Conservation (phyloP, 2,888 invertebrate species). For the Leptinotarsa tumamoca region DNA sequence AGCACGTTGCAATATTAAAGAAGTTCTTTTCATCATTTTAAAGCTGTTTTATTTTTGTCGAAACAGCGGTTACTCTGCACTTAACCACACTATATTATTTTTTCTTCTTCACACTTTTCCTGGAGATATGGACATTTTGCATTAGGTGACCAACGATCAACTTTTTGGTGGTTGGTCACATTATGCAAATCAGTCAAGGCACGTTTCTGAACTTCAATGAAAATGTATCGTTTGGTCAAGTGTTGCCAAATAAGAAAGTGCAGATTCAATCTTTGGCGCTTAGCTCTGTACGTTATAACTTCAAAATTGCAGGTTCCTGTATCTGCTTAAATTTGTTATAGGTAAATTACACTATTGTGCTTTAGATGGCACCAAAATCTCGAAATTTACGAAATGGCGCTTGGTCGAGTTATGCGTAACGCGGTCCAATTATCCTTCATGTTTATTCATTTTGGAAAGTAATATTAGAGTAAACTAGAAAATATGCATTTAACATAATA, state of each 20-base stretch:
- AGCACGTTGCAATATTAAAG: constrained; percentile 22
- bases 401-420: constrained; percentile 7
- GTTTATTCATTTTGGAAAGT: no score
- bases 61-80: constrained; percentile 19
- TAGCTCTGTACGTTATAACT: constrained; percentile 16
- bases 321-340: constrained; percentile 8
- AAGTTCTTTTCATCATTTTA: constrained; percentile 24
- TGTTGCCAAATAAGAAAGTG: constrained; percentile 8
- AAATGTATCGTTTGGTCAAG: constrained; percentile 15
- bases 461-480: no score
- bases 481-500: no score
- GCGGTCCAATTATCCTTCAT: not conserved
- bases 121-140: constrained; percentile 15
- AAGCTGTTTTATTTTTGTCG: constrained; percentile 11
- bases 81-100: constrained; percentile 10
- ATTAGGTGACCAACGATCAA: constrained; percentile 14
- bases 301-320: constrained; percentile 11
- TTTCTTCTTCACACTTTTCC: constrained; percentile 7
- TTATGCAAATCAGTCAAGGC: constrained; percentile 20
- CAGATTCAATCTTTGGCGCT: constrained; percentile 11
- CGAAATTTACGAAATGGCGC: constrained; percentile 12
- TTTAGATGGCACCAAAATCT: constrained; percentile 7
- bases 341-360: constrained; percentile 11
- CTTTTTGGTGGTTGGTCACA: constrained; percentile 24
- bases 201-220: constrained; percentile 14